Percentiles rank a stretch among this genome's conserved stretches.
These are phyloP conservation scores for Odobenus rosmarus DNA, from an alignment of 2,113 vertebrate species.

Conservation along the genomic window DNA sequence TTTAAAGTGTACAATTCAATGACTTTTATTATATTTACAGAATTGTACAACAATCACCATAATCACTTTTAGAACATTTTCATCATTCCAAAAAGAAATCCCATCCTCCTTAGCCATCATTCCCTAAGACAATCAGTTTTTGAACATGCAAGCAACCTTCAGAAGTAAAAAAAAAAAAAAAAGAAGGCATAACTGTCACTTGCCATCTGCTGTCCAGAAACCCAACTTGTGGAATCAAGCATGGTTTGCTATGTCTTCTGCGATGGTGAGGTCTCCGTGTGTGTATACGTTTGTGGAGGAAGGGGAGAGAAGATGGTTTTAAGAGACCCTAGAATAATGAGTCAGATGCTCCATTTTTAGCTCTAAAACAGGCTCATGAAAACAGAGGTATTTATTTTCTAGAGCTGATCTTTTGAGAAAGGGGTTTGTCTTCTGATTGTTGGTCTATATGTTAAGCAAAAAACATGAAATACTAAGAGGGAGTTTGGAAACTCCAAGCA, in stretches of 20 bases:
- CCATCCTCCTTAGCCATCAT: not conserved
- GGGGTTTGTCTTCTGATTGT: not conserved
- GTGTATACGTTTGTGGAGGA: accelerated
- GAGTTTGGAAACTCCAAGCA: not conserved
- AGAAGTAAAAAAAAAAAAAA: not conserved
- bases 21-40: not conserved
- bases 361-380: not conserved
- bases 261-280: accelerated
- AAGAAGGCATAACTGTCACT: not conserved
- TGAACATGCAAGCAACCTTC: not conserved
- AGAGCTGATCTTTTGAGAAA: not conserved
- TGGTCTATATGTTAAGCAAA: not conserved
- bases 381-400: not conserved
- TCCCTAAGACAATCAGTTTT: not conserved
- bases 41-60: not conserved
- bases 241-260: not conserved
- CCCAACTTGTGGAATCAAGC: not conserved
- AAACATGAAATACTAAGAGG: not conserved
- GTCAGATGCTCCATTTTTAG: not conserved
- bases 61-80: not conserved
- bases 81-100: not conserved
- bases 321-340: not conserved
- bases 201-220: not conserved
- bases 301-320: not conserved
- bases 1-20: not conserved